Percentiles rank a stretch among this genome's conserved stretches.
Conservation (phyloP, 2,797 vertebrate species). For the Siniperca obscura region DNA sequence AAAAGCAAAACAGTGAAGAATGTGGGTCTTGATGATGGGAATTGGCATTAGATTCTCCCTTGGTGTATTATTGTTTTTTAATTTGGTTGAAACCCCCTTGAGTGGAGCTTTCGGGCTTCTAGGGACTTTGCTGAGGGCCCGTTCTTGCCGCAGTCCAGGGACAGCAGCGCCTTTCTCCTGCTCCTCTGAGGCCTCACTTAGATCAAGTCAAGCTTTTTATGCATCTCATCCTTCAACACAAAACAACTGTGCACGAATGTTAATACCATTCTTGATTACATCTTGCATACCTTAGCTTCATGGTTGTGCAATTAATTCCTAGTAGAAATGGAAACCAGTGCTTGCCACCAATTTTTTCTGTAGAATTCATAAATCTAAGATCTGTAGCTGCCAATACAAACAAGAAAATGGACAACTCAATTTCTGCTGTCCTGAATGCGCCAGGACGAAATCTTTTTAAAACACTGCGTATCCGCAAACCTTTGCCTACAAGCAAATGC, state of each 20-base stretch:
- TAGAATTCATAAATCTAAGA: slow-evolving; percentile 69
- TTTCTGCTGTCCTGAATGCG: slow-evolving; percentile 42
- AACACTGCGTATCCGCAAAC: slow-evolving; percentile 26
- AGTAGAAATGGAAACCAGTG: slow-evolving; percentile 65
- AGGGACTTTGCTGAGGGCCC: slow-evolving; percentile 67
- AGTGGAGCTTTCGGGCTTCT: slow-evolving; percentile 70
- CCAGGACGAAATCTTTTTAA: slow-evolving; percentile 39
- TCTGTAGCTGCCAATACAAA: slow-evolving; percentile 42
- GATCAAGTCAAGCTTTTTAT: slow-evolving; percentile 65
- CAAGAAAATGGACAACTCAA: slow-evolving; percentile 58
- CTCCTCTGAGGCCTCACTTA: slow-evolving; percentile 71
- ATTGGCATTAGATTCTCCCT: slow-evolving; percentile 82
- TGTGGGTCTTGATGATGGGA: slow-evolving; percentile 86
- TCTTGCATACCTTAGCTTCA: slow-evolving; percentile 60
- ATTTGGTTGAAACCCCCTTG: slow-evolving; percentile 82
- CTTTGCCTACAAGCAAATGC: slow-evolving; percentile 32
- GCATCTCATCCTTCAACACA: slow-evolving; percentile 55
- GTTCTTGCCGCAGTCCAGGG: slow-evolving; percentile 63
- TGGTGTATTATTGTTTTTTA: slow-evolving; percentile 83
- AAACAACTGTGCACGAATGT: slow-evolving; percentile 68
- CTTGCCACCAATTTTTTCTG: slow-evolving; percentile 44
- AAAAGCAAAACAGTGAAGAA: slow-evolving; percentile 83
- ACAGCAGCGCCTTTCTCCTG: slow-evolving; percentile 44
- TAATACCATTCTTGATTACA: slow-evolving; percentile 77
- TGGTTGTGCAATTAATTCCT: slow-evolving; percentile 70